These are phyloP conservation scores for Papilio polytes DNA, from an alignment of 1,140 invertebrate genomes.

Conservation along the genomic window DNA sequence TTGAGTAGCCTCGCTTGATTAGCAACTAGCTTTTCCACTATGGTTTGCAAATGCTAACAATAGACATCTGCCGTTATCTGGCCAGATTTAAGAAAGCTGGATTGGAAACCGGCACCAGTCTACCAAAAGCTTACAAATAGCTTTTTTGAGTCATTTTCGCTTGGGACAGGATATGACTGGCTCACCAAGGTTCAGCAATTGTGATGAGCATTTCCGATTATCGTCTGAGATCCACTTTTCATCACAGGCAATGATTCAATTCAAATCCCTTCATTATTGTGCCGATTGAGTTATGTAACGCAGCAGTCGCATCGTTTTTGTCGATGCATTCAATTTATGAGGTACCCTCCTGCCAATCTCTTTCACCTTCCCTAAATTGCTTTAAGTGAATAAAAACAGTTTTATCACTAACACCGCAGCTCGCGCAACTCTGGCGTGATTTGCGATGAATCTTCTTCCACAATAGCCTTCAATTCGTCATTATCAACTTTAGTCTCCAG, in stretches of 20 bases:
- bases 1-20: constrained; percentile 37
- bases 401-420: constrained; percentile 38
- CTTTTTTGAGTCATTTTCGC: constrained; percentile 47
- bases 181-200: constrained; percentile 43
- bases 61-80: constrained; percentile 45
- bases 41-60: constrained; percentile 48
- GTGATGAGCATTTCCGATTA: constrained; percentile 45
- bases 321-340: not conserved
- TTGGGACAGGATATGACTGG: constrained; percentile 43
- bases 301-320: constrained; percentile 40
- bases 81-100: constrained; percentile 45
- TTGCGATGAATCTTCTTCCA: not conserved
- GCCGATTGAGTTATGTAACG: constrained; percentile 45
- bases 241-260: constrained; percentile 48
- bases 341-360: not conserved
- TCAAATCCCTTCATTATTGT: constrained; percentile 52
- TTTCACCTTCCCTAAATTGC: constrained; percentile 39
- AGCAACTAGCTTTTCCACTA: constrained; percentile 42
- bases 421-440: not conserved
- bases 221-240: constrained; percentile 48
- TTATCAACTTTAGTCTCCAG: not conserved
- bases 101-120: constrained; percentile 44
- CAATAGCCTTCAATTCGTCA: constrained; percentile 6
- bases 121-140: constrained; percentile 49
- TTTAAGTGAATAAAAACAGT: constrained; percentile 43